Percentiles rank a stretch among this genome's conserved stretches.
Evolutionary conservation across 1,140 invertebrate species (phyloP).

Genomic region (Sminthurinus signatus): DNA sequence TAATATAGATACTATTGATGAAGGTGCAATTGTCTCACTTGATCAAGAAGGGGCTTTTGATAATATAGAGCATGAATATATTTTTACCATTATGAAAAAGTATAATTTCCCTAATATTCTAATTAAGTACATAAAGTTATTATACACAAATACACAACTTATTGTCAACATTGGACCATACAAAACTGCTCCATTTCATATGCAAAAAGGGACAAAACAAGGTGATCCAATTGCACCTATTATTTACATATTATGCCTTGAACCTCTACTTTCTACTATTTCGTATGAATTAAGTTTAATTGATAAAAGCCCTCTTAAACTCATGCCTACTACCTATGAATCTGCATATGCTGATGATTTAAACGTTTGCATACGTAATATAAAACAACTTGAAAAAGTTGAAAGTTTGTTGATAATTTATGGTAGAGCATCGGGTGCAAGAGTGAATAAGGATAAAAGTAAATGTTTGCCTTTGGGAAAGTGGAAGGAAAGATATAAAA

Average conservation of each 20-base stretch:
- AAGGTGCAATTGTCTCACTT: constrained; percentile 7
- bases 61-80: constrained; percentile 1
- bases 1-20: neutral
- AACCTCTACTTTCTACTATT: constrained; percentile 15
- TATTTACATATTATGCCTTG: constrained; percentile 1
- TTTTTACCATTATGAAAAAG: neutral
- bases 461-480: too few species aligned
- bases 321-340: too few species aligned
- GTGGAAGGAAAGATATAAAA: too few species aligned
- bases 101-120: constrained; percentile 8
- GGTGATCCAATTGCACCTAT: constrained; percentile 13
- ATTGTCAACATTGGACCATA: neutral
- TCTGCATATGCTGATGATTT: too few species aligned
- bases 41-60: constrained; percentile 20
- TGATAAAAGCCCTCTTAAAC: too few species aligned
- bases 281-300: too few species aligned
- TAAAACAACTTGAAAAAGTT: too few species aligned
- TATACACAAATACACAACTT: constrained; percentile 1
- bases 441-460: too few species aligned
- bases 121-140: constrained; percentile 1
- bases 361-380: too few species aligned
- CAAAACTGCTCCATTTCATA: neutral
- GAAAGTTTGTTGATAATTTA: too few species aligned
- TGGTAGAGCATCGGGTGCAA: too few species aligned
- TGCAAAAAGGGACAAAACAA: constrained; percentile 5